These are phyloP conservation scores for Dallia pectoralis DNA, from an alignment of 2,797 vertebrate species.

Conservation along the genomic window DNA sequence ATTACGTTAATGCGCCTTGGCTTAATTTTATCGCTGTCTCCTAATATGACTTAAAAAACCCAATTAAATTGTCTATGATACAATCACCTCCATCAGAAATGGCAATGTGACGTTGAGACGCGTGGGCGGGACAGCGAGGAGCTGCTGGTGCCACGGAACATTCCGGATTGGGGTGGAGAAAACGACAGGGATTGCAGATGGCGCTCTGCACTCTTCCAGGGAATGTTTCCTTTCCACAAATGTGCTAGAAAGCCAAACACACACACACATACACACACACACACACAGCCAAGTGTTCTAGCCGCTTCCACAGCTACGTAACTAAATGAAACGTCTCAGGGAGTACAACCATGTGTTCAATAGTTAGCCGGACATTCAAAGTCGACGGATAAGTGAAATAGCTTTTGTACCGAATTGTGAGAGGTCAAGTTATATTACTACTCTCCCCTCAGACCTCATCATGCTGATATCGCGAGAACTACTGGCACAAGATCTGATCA, in stretches of 20 bases:
- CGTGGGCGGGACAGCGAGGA: constrained; percentile 60
- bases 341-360: background rate
- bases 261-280: constrained; percentile 7
- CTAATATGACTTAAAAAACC: constrained; percentile 80
- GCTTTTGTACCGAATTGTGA: no score
- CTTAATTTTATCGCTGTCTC: constrained; percentile 79
- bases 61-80: constrained; percentile 85
- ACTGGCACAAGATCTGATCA: no score
- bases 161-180: constrained; percentile 44
- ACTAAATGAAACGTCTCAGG: background rate
- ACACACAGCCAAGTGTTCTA: background rate
- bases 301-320: background rate
- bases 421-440: no score
- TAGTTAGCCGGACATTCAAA: background rate
- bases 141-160: constrained; percentile 45
- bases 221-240: constrained; percentile 14
- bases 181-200: constrained; percentile 10
- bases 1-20: constrained; percentile 76
- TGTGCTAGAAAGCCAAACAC: no score
- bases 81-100: constrained; percentile 72
- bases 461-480: no score
- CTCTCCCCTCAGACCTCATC: no score
- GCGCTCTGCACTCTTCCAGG: constrained; percentile 22
- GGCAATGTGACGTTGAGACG: constrained; percentile 63
- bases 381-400: background rate